phyloP scores from a whole-genome alignment of 2,888 invertebrate genomes.

The Unio pictorum region DNA sequence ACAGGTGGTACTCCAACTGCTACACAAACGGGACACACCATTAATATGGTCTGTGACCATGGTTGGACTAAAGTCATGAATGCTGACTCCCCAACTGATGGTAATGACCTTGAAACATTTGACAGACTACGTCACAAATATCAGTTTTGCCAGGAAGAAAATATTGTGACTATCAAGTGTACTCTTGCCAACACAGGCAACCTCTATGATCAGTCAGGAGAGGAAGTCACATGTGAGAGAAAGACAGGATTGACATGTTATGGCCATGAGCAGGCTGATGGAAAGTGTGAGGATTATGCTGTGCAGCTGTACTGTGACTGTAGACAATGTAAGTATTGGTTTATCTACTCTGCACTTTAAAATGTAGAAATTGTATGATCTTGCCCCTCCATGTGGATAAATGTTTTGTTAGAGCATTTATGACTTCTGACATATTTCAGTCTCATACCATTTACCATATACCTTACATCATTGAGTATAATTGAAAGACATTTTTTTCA shows the following conservation, averaged over 20 bases:
- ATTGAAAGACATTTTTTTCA: no score
- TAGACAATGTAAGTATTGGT: constrained; percentile 38
- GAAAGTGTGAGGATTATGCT: constrained; percentile 63
- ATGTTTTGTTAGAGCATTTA: no score
- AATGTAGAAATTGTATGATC: no score
- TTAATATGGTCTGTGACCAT: constrained; percentile 28
- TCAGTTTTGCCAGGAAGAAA: constrained; percentile 43
- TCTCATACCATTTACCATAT: no score
- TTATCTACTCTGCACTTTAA: no score
- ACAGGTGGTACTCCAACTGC: neutral
- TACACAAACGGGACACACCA: neutral
- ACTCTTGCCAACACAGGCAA: constrained; percentile 28
- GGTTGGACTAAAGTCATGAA: constrained; percentile 55
- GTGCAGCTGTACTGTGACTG: constrained; percentile 73
- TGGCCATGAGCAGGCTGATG: constrained; percentile 53
- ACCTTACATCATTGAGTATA: no score
- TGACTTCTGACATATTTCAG: no score
- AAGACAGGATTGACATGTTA: constrained; percentile 82
- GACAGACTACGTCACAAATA: constrained; percentile 38
- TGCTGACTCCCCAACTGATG: constrained; percentile 37
- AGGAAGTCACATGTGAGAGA: constrained; percentile 69
- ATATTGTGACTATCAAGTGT: constrained; percentile 42
- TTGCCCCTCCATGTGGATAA: no score
- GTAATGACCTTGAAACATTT: constrained; percentile 49
- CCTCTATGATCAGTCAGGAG: constrained; percentile 29